A percentile compares a stretch with the other conserved stretches of the same genome.
Evolutionary conservation across 2,113 vertebrate species (phyloP).

Genomic region (Charina bottae): DNA sequence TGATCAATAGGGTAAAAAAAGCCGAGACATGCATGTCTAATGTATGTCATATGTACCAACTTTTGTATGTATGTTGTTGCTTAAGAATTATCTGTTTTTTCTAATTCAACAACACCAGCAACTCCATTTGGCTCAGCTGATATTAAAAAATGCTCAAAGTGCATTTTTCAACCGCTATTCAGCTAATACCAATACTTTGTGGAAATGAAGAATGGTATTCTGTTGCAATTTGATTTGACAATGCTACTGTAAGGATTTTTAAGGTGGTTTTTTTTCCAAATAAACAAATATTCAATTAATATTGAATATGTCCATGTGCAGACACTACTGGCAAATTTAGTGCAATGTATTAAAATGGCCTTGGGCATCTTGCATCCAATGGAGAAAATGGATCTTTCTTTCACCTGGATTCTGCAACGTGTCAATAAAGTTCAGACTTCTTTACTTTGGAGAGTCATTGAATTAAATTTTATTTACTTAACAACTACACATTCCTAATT

Average conservation of each 20-base stretch:
- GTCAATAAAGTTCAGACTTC: not conserved
- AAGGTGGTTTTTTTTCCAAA: not conserved
- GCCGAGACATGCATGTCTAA: too few species aligned
- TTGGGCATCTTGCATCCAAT: not conserved
- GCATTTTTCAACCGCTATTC: not conserved
- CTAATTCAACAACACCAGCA: not conserved
- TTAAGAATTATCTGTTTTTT: not conserved
- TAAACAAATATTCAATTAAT: not conserved
- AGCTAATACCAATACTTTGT: not conserved
- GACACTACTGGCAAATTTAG: not conserved
- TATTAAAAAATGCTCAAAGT: not conserved
- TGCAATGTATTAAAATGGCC: not conserved
- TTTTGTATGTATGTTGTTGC: too few species aligned
- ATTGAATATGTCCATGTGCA: not conserved
- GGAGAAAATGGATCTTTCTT: not conserved
- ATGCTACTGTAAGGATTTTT: not conserved
- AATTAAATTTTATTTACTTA: conserved; percentile 16
- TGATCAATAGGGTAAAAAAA: too few species aligned
- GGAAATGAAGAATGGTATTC: not conserved
- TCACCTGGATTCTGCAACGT: not conserved
- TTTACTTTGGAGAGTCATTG: not conserved
- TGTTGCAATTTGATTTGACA: not conserved
- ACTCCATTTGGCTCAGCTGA: not conserved
- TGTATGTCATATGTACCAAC: too few species aligned
- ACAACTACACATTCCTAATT: not conserved